Evolutionary conservation across 2,888 invertebrate species (phyloP), one percentile per base, ranked within the genome.

Genomic region (Nasonia oneida): DNA sequence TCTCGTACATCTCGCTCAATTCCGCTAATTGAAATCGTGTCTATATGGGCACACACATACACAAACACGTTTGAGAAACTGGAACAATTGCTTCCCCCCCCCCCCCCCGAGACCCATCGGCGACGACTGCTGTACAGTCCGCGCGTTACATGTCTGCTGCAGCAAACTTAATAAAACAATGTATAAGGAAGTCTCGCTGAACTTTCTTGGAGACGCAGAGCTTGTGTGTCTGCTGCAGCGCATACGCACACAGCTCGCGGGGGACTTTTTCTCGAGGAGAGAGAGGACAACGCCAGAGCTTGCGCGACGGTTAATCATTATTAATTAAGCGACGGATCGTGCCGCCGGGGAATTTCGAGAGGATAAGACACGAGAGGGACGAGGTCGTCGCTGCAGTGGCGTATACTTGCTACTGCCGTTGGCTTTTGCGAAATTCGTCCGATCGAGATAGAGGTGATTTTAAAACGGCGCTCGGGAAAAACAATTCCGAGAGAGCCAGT

Each of bases 281-380:
- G 5, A 33, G 23, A 12, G 2, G 29, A 10, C 0, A 18, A 53
- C 53, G 18, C 53, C 1, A 61, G 67, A 67, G 14, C 47, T 47
- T 47, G 14, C 67, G 23, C 67, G 12, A 29, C 29, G 29, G 67
- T 14, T 67, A 29, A 67, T 67, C 33, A 33, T 67, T 67, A 67
- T 33, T 67, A 67, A 67, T 67, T 67, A 67, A 67, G 12, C 29
- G 33, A 3, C 14, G 33, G 57, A 23, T 33, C 67, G 23, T n/a
- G 39, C 23, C 73, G 47, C 14, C 6, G 50, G 74, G 74, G 37
- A 74, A 74, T 42, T 74, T 74, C 50, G 74, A 23, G 47, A 50
- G 50, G 18, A 61, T 23, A 61, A 67, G 67, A 67, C 29, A n/a
- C 57, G 6, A 15, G 57, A 57, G 18, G 33, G 6, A 29, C 67